Base-by-base conservation (phyloP, 2,797 vertebrate species). In the Tympanoctomys barrerae region DNA sequence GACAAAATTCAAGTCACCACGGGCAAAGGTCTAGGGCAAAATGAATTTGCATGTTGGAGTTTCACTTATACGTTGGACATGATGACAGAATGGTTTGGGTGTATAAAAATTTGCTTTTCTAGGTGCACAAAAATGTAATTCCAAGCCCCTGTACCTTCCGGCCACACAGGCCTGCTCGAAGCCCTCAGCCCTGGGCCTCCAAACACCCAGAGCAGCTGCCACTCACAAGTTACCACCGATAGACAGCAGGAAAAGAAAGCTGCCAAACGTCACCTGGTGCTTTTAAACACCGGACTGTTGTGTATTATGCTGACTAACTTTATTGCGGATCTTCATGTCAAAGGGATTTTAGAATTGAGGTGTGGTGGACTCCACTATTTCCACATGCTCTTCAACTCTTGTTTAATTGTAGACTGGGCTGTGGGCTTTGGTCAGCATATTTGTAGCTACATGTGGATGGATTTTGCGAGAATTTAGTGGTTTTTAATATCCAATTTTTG, bases 61-160 rank as follows among this genome's bases (percentile, higher is more conserved):
- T 33, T 9, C 26, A 22, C 66, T 46, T 54, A 61, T 24, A 77
- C 52, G 28, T 8, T 49, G 12, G 39, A 77, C 68, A 33, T 2
- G 26, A 31, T 26, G 18, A 68, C 39, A 87, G 52, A 33, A 18
- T 42, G 16, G 26, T 77, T 57, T 19, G 7, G n/a, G 21, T 59
- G 9, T 16, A 14, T 9, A 18, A 21, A 36, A 4, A 22, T 36
- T 42, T 21, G 18, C 42, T 42, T 88, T 13, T 54, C 57, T n/a
- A 18, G 19, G 7, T 26, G 5, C 7, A 6, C 49, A 81, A 33
- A 81, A 81, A 36, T 28, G n/a, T 22, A 52, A 73, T 49, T 73
- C 22, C 10, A 59, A 28, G 64, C 3, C 21, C 22, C 5, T 7
- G n/a, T 9, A 31, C 1, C 36, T 16, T 0, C 0, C 18, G 54